Evolutionary conservation across 2,888 invertebrate genomes (phyloP).

Genomic region (Vanessa cardui): DNA sequence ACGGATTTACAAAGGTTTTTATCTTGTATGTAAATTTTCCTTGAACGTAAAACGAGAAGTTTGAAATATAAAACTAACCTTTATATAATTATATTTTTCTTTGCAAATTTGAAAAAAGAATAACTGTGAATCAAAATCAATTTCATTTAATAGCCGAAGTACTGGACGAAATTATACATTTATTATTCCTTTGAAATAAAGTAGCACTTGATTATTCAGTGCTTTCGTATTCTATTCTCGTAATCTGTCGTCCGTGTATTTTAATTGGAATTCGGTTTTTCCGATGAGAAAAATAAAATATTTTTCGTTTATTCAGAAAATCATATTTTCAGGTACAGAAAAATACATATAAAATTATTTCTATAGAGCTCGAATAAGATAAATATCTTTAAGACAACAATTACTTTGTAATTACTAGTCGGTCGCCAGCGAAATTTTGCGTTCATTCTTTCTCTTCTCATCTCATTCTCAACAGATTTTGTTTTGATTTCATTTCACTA

Average conservation of each 20-base stretch:
- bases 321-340: neutral
- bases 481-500: too few species aligned
- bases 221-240: constrained; percentile 23
- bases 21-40: too few species aligned
- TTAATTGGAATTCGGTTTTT: constrained; percentile 12
- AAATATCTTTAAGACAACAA: too few species aligned
- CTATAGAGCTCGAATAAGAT: neutral
- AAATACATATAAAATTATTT: neutral
- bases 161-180: constrained; percentile 10
- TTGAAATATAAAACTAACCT: too few species aligned
- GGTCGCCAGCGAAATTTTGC: too few species aligned
- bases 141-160: constrained; percentile 22
- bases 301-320: neutral
- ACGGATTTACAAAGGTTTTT: too few species aligned
- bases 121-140: constrained; percentile 23
- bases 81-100: too few species aligned
- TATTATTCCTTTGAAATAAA: constrained; percentile 24
- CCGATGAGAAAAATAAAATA: neutral
- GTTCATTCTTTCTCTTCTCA: too few species aligned
- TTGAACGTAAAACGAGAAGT: too few species aligned
- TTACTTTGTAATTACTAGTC: too few species aligned
- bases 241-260: constrained; percentile 22
- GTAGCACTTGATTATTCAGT: constrained; percentile 20
- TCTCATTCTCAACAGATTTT: too few species aligned
- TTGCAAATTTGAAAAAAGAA: neutral